Conservation (phyloP, 2,888 invertebrate genomes). For the Hypselothyrea guttata region DNA sequence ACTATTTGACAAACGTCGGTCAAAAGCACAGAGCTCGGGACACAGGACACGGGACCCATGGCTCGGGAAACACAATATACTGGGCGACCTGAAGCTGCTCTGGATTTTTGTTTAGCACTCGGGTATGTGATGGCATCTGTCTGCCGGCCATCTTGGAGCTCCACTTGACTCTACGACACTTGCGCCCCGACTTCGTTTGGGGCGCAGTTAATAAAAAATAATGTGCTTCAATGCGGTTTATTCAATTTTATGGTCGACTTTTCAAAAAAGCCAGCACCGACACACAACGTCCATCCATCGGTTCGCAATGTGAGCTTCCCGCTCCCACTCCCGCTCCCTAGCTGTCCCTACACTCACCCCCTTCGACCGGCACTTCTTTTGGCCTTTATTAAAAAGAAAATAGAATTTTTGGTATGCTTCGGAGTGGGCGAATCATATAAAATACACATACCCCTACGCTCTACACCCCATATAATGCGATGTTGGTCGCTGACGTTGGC, state of each 20-base stretch:
- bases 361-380: conserved; percentile 37
- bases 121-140: conserved; percentile 30
- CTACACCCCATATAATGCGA: conserved; percentile 50
- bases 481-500: conserved; percentile 66
- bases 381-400: conserved; percentile 74
- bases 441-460: conserved; percentile 26
- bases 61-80: not conserved
- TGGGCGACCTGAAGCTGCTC: conserved; percentile 56
- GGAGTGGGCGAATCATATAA: conserved; percentile 60
- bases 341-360: not conserved
- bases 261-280: conserved; percentile 62
- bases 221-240: conserved; percentile 77
- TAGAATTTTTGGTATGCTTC: conserved; percentile 63
- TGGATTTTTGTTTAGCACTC: conserved; percentile 67
- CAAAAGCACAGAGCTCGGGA: conserved; percentile 44
- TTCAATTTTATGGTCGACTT: conserved; percentile 77
- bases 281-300: conserved; percentile 29
- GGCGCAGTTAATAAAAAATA: conserved; percentile 75
- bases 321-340: not conserved
- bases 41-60: conserved; percentile 43
- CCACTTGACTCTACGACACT: not conserved
- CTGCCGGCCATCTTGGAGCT: not conserved
- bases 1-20: conserved; percentile 78
- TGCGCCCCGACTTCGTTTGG: not conserved
- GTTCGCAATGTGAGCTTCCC: conserved; percentile 19